A percentile compares a stretch with the other conserved stretches of the same genome.
Conservation (phyloP, 1,140 invertebrate species). For the Microplitis demolitor region DNA sequence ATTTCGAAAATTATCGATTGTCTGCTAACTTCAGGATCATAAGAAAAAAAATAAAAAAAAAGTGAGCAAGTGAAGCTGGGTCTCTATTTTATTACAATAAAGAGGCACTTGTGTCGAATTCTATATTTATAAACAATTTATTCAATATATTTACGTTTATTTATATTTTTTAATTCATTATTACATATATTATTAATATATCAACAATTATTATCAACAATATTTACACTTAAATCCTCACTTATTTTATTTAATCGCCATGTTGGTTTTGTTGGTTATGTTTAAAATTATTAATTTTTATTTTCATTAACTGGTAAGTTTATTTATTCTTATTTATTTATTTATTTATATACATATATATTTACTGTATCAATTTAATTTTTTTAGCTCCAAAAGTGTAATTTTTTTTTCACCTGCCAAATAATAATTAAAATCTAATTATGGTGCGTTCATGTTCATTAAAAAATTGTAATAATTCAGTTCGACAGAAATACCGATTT, state of each 20-base stretch:
- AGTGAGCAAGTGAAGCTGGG: background rate
- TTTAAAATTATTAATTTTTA: too few species aligned
- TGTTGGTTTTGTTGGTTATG: too few species aligned
- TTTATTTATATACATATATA: background rate
- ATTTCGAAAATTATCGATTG: too few species aligned
- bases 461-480: slow-evolving; percentile 8
- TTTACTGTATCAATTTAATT: background rate
- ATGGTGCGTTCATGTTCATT: slow-evolving; percentile 9
- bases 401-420: background rate
- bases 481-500: slow-evolving; percentile 4
- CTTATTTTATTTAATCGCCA: too few species aligned
- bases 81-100: background rate
- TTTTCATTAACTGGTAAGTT: too few species aligned
- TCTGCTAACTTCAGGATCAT: background rate
- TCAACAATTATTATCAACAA: too few species aligned
- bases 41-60: background rate
- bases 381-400: too few species aligned
- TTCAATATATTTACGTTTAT: background rate
- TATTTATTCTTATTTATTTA: background rate
- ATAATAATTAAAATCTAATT: background rate
- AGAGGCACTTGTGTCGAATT: slow-evolving; percentile 12
- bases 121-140: background rate
- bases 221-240: too few species aligned
- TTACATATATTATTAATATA: too few species aligned
- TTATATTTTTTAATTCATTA: background rate